Base-by-base conservation (phyloP, 1,140 invertebrate species). In the Piezodorus guildinii region DNA sequence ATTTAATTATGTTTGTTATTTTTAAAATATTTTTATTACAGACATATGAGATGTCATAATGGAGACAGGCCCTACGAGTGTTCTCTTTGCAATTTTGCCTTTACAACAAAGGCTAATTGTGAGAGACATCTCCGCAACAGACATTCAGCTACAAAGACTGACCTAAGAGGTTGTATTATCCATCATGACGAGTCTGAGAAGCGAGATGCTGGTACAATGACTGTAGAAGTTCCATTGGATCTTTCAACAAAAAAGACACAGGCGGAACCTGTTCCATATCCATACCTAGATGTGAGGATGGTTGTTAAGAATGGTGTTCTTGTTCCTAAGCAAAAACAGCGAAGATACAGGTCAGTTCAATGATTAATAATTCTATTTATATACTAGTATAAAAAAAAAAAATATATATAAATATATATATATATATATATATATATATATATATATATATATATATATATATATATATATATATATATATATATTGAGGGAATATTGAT, bases 21-120 rank as follows among this genome's bases (percentile, higher is more conserved):
- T 6, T 39, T 10, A 39, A 5, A 39, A 39, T 39, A 39, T 39
- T 5, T 30, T 1, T 73, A 97, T 3, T 83, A 91, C 3, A 84
- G 91, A 30, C 88, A 97, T 73, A 86, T 97, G 82, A 80, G 93
- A 67, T 89, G 87, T 3, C 94, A 97, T 75, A 96, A 95, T 71
- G 94, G 94, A 0, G 93, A 96, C 70, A 80, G 93, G 5, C 94
- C 94, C 0, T 98, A 92, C 71, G 90, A 96, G 72, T 97, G 95
- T 71, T 83, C 85, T 0, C 81, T 96, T 2, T 98, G 95, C 74
- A 91, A 92, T 69, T 96, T 91, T 70, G 91, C 93, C 1, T 98
- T 97, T 74, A 97, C 94, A 1, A 98, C 94, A 0, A 96, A 97
- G 75, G 84, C 89, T 0, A 93, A 93, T 69, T 93, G 90, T 71